Conservation (phyloP, 30 jellyfish, hydroid and myxozoan species). For the Calvadosia cruxmelitensis region DNA sequence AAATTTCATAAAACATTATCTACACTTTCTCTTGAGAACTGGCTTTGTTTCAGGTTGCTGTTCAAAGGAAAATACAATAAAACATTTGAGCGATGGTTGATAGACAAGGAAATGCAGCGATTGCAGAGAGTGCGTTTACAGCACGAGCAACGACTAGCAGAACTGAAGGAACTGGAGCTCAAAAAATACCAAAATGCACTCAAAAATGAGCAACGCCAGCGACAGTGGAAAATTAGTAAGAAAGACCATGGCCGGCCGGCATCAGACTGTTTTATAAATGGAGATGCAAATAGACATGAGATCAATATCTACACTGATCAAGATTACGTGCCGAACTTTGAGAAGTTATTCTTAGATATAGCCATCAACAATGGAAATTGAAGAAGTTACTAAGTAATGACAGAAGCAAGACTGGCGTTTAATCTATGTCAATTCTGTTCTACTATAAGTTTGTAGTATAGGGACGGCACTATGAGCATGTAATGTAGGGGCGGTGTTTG, state of each 20-base stretch:
- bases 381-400: too few relatives aligned
- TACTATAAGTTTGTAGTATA: too few relatives aligned
- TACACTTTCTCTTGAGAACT: too few relatives aligned
- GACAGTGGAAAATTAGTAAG: not conserved
- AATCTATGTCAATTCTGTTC: too few relatives aligned
- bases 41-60: too few relatives aligned
- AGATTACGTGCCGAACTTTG: not conserved
- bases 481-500: too few relatives aligned
- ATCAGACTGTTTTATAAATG: not conserved
- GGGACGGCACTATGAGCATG: too few relatives aligned
- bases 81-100: not conserved
- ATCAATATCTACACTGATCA: not conserved
- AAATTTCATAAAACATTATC: too few relatives aligned
- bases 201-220: not conserved
- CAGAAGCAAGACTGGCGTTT: too few relatives aligned
- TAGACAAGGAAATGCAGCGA: not conserved
- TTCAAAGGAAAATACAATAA: not conserved
- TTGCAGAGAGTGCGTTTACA: not conserved
- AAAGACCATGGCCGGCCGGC: not conserved
- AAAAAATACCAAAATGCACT: not conserved
- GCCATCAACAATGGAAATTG: too few relatives aligned
- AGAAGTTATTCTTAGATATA: not conserved
- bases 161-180: not conserved
- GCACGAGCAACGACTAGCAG: not conserved
- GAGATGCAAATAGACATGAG: not conserved